Evolutionary conservation across 2,888 invertebrate genomes (phyloP), one percentile per base, ranked within the genome.

Genomic region (Scelioninae gen. 2): DNA sequence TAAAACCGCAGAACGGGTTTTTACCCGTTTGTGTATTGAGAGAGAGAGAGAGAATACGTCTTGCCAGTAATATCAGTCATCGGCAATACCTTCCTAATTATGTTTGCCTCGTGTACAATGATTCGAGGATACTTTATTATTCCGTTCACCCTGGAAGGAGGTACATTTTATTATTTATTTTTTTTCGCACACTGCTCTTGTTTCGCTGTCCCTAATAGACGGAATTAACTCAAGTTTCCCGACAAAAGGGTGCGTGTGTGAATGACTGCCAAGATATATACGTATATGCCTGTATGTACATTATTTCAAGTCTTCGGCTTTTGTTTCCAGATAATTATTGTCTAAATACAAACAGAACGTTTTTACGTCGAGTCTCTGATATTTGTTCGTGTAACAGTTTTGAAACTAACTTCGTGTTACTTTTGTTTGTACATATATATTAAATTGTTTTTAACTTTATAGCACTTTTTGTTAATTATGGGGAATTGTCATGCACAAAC

Each of bases 281-380:
- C 53, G 53, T 50, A 69, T 61, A 69, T 69, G 61, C 69, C 45
- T 69, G 61, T 60, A 46, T 53, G 31, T 60, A 60, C 22, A 35
- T 41, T 15, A n/a, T 46, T 25, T 35, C 31, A 31, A 39, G 45
- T 48, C 28, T 50, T 35, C 16, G 48, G 48, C 18, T 61, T 31
- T 39, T 48, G 18, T 48, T 60, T 25, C 22, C 28, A 9, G 1
- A 6, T 6, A n/a, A n/a, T 25, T 7, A 31, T 46, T 22, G 16
- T 58, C 31, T 35, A 13, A 11, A 31, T 33, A 31, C 35, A 58
- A 13, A 15, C 45, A 35, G 11, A 45, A 18, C 31, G 41, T 41
- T 13, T 48, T 48, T n/a, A n/a, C n/a, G n/a, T n/a, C n/a, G n/a
- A n/a, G n/a, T n/a, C n/a, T n/a, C n/a, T n/a, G n/a, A n/a, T n/a